Percentiles rank a stretch among this genome's conserved stretches.
These are phyloP conservation scores for Drosophila gaucha DNA, from an alignment of 2,888 invertebrate species.

Conservation along the genomic window DNA sequence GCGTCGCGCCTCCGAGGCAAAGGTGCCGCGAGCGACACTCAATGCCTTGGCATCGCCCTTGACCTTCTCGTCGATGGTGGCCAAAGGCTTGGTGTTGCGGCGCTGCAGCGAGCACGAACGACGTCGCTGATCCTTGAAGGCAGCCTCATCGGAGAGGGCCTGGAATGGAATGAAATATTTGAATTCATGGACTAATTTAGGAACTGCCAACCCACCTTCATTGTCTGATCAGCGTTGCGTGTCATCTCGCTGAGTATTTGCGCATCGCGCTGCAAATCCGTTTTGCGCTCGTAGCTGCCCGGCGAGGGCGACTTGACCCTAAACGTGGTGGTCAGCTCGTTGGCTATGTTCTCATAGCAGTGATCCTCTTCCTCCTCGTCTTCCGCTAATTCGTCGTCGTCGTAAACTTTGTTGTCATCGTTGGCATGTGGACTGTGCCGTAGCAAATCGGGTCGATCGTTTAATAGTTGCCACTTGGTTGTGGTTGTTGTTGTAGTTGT, in stretches of 20 bases:
- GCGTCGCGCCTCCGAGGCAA: conserved; percentile 79
- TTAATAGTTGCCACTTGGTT: conserved; percentile 81
- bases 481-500: conserved; percentile 56
- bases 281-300: conserved; percentile 78
- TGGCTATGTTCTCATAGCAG: conserved; percentile 83
- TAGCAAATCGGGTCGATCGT: conserved; percentile 83
- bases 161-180: conserved; percentile 45
- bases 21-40: conserved; percentile 73
- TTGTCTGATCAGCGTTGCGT: conserved; percentile 87
- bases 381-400: conserved; percentile 4
- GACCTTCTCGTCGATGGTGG: conserved; percentile 84
- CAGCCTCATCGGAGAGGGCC: conserved; percentile 86
- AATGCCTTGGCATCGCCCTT: conserved; percentile 66
- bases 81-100: conserved; percentile 81
- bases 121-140: conserved; percentile 83
- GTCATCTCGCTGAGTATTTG: conserved; percentile 86
- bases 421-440: conserved; percentile 81
- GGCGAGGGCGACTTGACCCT: conserved; percentile 70
- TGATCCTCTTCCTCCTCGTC: conserved; percentile 62
- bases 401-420: conserved; percentile 55
- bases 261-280: conserved; percentile 83
- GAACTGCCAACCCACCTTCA: conserved; percentile 75
- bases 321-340: conserved; percentile 77
- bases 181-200: background rate
- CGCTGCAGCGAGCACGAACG: conserved; percentile 78